Evolutionary conservation across 2,113 vertebrate species (phyloP).

Genomic region (Tetrao urogallus): DNA sequence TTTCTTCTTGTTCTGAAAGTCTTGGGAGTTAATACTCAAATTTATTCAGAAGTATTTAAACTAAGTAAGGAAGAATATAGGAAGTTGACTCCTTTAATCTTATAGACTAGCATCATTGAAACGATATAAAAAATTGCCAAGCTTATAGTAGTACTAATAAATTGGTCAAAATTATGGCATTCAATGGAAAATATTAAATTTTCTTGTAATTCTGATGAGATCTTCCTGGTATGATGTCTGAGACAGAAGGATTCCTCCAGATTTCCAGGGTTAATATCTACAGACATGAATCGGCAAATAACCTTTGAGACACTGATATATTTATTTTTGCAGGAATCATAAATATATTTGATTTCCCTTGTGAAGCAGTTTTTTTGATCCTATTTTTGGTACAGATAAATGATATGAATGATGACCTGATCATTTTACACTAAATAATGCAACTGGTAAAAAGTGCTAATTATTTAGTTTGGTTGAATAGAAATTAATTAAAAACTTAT

Average conservation of each 20-base stretch:
- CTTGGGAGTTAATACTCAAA: background rate
- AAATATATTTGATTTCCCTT: background rate
- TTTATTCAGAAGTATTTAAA: background rate
- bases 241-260: background rate
- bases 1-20: background rate
- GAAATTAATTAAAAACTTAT: background rate
- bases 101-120: background rate
- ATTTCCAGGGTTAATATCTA: background rate
- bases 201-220: background rate
- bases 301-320: background rate
- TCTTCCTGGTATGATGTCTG: background rate
- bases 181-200: background rate
- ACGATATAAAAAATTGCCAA: background rate
- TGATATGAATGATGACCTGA: background rate
- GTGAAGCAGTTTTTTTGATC: background rate
- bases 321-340: background rate
- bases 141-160: background rate
- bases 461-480: background rate
- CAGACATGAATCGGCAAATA: background rate
- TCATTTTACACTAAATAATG: background rate
- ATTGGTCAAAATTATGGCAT: background rate
- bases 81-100: background rate
- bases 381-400: background rate
- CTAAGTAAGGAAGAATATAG: background rate
- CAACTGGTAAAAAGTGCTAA: background rate